A percentile compares a stretch with the other conserved stretches of the same genome.
phyloP scores from a whole-genome alignment of 2,888 invertebrate genomes.

The Diogma glabrata region DNA sequence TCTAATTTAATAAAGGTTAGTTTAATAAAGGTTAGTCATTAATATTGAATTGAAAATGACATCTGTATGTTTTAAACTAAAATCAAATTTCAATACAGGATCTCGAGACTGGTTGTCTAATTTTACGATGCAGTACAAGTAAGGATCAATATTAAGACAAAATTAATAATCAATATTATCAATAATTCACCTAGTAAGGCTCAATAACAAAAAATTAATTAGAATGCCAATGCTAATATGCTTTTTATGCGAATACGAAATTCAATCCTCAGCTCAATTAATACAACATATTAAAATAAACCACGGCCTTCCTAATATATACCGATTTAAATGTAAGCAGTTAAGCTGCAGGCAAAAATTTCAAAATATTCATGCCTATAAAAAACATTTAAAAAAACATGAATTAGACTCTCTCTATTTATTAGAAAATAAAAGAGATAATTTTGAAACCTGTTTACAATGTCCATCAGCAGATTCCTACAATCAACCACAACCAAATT shows the following conservation, averaged over 20 bases:
- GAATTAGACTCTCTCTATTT: not conserved
- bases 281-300: not conserved
- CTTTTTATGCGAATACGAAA: not conserved
- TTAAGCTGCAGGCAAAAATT: not conserved
- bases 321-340: constrained; percentile 1
- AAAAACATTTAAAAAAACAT: constrained; percentile 5
- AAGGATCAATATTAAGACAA: too few relatives aligned
- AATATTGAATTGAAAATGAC: too few relatives aligned
- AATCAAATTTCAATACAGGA: too few relatives aligned
- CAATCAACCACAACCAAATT: too few relatives aligned
- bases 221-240: not conserved
- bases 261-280: not conserved
- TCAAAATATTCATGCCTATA: not conserved
- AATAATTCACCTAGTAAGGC: too few relatives aligned
- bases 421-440: constrained; percentile 1
- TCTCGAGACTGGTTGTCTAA: too few relatives aligned
- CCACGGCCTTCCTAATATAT: not conserved
- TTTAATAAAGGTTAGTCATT: too few relatives aligned
- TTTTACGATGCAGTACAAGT: too few relatives aligned
- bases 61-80: too few relatives aligned
- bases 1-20: too few relatives aligned
- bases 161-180: too few relatives aligned
- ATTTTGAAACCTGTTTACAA: too few relatives aligned
- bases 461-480: not conserved
- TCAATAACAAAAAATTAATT: constrained; percentile 1